phyloP scores from a whole-genome alignment of 2,888 invertebrate species.

The Barypeithes pellucidus region DNA sequence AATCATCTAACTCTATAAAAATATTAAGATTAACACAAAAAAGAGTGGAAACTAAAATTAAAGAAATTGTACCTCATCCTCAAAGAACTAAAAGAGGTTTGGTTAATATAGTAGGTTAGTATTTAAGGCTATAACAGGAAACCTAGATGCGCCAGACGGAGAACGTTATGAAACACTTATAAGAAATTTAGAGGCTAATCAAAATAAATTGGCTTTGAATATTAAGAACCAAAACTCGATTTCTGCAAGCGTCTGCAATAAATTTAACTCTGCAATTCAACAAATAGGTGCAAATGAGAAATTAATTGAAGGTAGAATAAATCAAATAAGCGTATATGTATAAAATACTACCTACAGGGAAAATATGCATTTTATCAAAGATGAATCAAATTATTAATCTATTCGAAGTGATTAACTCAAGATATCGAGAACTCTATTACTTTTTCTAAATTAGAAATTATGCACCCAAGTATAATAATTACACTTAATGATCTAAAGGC shows the following conservation, averaged over 20 bases:
- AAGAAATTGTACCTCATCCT: neutral
- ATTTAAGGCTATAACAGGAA: slow-evolving; percentile 19
- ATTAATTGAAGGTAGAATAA: too few species aligned
- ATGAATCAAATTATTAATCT: too few species aligned
- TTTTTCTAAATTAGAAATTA: too few species aligned
- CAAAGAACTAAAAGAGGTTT: slow-evolving; percentile 11
- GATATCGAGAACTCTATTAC: too few species aligned
- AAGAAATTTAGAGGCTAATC: slow-evolving; percentile 3
- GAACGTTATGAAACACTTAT: slow-evolving; percentile 5
- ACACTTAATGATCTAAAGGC: too few species aligned
- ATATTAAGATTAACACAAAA: neutral
- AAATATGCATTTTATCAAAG: too few species aligned
- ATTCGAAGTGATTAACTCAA: too few species aligned
- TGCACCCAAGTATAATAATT: too few species aligned
- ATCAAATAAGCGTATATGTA: too few species aligned
- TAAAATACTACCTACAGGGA: too few species aligned
- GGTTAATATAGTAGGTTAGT: neutral
- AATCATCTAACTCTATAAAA: too few species aligned
- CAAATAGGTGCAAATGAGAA: neutral
- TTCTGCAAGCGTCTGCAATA: neutral
- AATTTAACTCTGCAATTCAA: neutral
- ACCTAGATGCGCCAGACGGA: slow-evolving; percentile 5
- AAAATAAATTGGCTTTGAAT: neutral
- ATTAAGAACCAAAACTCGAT: slow-evolving; percentile 12
- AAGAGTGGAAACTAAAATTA: too few species aligned